Evolutionary conservation across 2,113 vertebrate species (phyloP).

Genomic region (Chiloscyllium plagiosum): DNA sequence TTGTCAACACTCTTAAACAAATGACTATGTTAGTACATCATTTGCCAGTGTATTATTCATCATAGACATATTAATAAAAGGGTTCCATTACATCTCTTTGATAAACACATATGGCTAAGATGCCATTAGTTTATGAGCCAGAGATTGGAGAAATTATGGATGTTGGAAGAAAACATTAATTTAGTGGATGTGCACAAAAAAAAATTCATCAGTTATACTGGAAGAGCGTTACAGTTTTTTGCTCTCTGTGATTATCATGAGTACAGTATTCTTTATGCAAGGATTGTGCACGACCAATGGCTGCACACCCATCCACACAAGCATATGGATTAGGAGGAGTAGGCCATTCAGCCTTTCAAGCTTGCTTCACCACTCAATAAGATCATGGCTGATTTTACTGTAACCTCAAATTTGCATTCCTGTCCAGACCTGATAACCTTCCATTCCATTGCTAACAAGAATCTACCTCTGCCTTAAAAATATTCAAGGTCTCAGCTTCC

Average conservation of each 20-base stretch:
- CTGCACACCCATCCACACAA: neutral
- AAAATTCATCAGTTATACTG: neutral
- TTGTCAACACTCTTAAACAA: neutral
- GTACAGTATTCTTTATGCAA: neutral
- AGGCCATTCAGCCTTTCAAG: too few species aligned
- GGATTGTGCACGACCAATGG: neutral
- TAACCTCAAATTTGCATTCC: too few species aligned
- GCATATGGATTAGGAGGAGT: too few species aligned
- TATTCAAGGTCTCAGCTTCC: too few species aligned
- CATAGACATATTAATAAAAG: neutral
- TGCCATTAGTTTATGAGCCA: neutral
- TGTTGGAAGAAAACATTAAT: neutral
- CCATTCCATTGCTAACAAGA: too few species aligned
- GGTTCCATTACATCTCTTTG: neutral
- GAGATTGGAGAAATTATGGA: neutral
- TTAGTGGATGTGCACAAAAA: neutral
- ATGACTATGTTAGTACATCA: neutral
- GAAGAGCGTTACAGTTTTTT: neutral
- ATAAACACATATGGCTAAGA: neutral
- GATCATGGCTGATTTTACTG: too few species aligned
- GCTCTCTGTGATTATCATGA: neutral
- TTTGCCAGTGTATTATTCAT: neutral
- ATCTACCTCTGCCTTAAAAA: too few species aligned
- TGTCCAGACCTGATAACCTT: too few species aligned
- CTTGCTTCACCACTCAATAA: too few species aligned